phyloP scores from a whole-genome alignment of 2,113 vertebrate genomes.

The Euleptes europaea region DNA sequence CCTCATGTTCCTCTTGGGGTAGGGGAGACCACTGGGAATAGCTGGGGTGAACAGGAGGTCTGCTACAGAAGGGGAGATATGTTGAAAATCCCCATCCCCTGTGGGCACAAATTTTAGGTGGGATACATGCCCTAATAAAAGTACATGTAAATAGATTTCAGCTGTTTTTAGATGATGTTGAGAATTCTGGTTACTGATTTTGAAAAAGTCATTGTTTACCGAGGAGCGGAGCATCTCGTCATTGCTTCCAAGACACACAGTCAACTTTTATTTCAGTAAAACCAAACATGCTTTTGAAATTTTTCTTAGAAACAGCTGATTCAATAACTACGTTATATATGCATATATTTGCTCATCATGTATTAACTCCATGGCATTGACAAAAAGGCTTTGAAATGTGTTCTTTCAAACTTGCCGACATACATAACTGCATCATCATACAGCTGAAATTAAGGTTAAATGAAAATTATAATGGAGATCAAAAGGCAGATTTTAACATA shows the following conservation, averaged over 20 bases:
- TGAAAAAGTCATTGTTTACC: too few species aligned
- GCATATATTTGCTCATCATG: not conserved
- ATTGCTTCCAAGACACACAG: not conserved
- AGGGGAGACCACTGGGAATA: too few species aligned
- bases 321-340: not conserved
- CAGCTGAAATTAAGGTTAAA: not conserved
- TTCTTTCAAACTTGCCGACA: not conserved
- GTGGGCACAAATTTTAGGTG: too few species aligned
- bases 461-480: constrained; percentile 20
- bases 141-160: too few species aligned
- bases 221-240: not conserved
- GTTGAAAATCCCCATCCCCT: too few species aligned
- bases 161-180: too few species aligned
- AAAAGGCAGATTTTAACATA: constrained; percentile 64
- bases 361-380: not conserved
- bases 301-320: constrained; percentile 15
- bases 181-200: too few species aligned
- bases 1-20: too few species aligned
- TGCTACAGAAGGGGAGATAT: too few species aligned
- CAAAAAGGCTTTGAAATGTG: constrained; percentile 29
- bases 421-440: constrained; percentile 14
- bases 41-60: too few species aligned
- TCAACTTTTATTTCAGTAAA: not conserved
- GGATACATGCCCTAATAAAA: too few species aligned
- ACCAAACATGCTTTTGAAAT: not conserved